Evolutionary conservation across 2,888 invertebrate species (phyloP), one percentile per base, ranked within the genome.

Genomic region (Rhorus exstirpatorius): DNA sequence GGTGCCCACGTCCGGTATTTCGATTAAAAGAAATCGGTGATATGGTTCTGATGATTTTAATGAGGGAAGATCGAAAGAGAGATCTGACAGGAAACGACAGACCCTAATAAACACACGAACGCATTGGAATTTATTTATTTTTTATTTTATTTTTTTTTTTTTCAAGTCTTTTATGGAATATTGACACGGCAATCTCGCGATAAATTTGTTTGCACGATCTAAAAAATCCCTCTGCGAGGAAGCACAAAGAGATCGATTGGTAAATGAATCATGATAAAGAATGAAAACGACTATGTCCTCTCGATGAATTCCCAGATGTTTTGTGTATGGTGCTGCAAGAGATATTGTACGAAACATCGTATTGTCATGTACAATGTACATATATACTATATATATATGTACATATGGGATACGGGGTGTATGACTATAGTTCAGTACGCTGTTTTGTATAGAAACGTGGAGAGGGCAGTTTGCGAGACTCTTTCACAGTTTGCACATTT

Each of bases 401-500:
- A 24, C 38, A 63, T 51, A 53, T 35, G 41, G 44, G 19, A 46
- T 41, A 53, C 19, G 24, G 35, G 46, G 65, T 35, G 17, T 35
- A 38, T 46, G 46, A 67, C 61, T 72, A 61, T 72, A 51, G 31
- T 8, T 21, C 6, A 12, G 41, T 6, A 35, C 38, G 35, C 35
- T 76, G 76, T 76, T 76, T 76, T 60, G 76, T 76, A 68, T 60
- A 76, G 67, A 38, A 74, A 68, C 76, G 49, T 8, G 49, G 60
- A 76, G 80, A 60, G 83, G 81, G 77, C 77, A 80, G 83, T 80
- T 83, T 83, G 72, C 68, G 63, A 55, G 80, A 83, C 72, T 83
- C 79, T 77, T 83, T 74, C 81, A 75, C 83, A 76, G 80, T 80
- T 81, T 75, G 72, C 78, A 78, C 81, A 78, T 80, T 81, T 83